Evolutionary conservation across 1,140 invertebrate species (phyloP), one percentile per base, ranked within the genome.

Genomic region (Drosophila asahinai): DNA sequence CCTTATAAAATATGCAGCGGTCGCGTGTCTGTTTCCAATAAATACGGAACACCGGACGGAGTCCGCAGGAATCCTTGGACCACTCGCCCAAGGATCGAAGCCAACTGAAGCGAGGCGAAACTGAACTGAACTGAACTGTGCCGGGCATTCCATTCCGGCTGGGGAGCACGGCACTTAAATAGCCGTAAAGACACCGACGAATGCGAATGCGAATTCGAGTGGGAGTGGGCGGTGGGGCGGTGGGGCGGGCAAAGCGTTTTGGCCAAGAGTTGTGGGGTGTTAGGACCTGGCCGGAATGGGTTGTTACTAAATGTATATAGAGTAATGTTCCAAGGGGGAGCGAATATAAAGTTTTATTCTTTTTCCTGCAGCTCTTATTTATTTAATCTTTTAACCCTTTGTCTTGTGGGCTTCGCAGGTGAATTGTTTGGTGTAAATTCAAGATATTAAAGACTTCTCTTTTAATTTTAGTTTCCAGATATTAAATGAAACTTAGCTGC

Each of bases 11-110:
- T 90, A 89, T 89, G 78, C 86, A 89, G 70, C 67, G 71, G 63
- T 90, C 86, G 86, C 86, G 86, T 89, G 86, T 90, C 81, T 86
- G 62, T 80, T 90, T 90, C 73, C 81, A 89, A 89, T 89, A 89
- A 89, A 89, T 89, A 86, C 70, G 47, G n/a, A 61, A 57, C 47
- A 72, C 27, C 64, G 47, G 45, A 38, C 30, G 22, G 43, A 15
- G 59, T n/a, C 40, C 40, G 19, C 17, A 33, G 36, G 51, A 71
- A 72, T 72, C 63, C 70, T 60, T 38, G 19, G 67, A 72, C 54
- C 70, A 61, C 52, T 54, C 27, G 17, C 33, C 25, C 14, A 6
- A 4, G 45, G 45, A 48, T 14, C 14, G 40, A 42, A 42, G 12
- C 12, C 12, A 40, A 40, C 38, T 40, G 38, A 40, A 40, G 2